Base-by-base conservation (phyloP, 1,140 invertebrate genomes). In the Eriocheir sinensis region DNA sequence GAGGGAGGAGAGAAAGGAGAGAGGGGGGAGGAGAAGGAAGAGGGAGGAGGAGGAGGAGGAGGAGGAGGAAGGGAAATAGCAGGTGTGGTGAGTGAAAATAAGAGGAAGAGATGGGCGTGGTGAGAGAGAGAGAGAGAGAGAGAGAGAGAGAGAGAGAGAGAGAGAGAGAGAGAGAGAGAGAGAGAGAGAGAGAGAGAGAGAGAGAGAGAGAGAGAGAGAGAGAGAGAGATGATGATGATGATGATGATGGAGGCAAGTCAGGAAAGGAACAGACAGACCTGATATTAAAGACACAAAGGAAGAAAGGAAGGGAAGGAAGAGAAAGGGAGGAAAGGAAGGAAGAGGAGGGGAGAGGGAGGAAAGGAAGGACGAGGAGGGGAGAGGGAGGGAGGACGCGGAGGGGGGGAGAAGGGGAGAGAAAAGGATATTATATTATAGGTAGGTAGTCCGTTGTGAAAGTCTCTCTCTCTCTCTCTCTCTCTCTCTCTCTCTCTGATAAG, bases 151-250 rank as follows among this genome's bases (percentile, higher is more conserved):
- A n/a, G 88, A 12, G 88, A 44, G 83, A 40, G 83, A 40, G 83
- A 40, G 83, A 40, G 83, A 40, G 83, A 40, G 83, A 40, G 83
- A 40, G 83, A 40, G 83, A 40, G 83, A 40, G 83, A 40, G 83
- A 40, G 83, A 40, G 83, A 40, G 83, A 40, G 83, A 40, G 83
- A 40, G 83, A 40, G 83, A 40, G 83, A 40, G 83, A 40, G 83
- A 40, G 83, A 40, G 83, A 40, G 83, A 21, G 32, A 40, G 81
- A 34, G 81, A 34, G 81, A 34, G 81, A 34, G 81, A 34, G 81
- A 34, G 81, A 34, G 81, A 34, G 81, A 34, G 30, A 83, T n/a
- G 48, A 53, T 9, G 21, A 12, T 17, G 48, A 17, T 53, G 48
- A 53, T 53, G 2, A n/a, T 72, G 27, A 72, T 15, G n/a, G 40